Conservation (phyloP, 1,140 invertebrate species). For the Tribolium madens region DNA sequence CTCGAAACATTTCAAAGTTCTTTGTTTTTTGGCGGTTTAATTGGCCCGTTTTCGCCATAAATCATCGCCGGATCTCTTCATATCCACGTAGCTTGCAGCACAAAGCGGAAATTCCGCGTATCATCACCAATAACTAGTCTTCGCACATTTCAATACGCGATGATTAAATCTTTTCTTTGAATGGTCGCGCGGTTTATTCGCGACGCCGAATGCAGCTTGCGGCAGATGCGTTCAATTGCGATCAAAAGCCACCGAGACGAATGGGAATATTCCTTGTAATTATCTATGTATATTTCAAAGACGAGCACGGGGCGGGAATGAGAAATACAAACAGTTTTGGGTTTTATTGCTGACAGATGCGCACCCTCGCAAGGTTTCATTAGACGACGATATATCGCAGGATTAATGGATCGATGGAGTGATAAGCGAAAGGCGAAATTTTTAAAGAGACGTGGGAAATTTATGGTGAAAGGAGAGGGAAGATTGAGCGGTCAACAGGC, state of each 20-base stretch:
- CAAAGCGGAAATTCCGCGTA: slow-evolving; percentile 18
- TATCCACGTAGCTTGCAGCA: neutral
- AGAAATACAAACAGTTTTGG: neutral
- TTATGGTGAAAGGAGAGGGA: neutral
- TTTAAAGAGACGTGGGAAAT: neutral
- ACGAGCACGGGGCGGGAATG: neutral
- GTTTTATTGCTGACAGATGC: neutral
- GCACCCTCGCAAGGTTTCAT: neutral
- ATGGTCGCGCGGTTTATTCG: neutral
- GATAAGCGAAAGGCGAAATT: neutral
- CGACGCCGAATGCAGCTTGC: neutral
- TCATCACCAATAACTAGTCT: slow-evolving; percentile 30
- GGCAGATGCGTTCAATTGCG: slow-evolving; percentile 35
- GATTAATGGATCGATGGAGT: neutral
- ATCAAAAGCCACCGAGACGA: slow-evolving; percentile 14
- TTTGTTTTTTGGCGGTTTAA: neutral
- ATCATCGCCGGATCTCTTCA: neutral
- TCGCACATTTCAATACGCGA: slow-evolving; percentile 12
- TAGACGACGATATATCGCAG: neutral
- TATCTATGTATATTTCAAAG: slow-evolving; percentile 30
- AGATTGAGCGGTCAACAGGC: neutral
- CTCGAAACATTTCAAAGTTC: neutral
- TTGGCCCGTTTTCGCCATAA: neutral
- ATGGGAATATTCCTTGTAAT: slow-evolving; percentile 17
- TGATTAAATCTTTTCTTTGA: slow-evolving; percentile 25